Percentiles rank a stretch among this genome's conserved stretches.
Conservation (phyloP, 2,797 vertebrate genomes). For the Rousettus madagascariensis region DNA sequence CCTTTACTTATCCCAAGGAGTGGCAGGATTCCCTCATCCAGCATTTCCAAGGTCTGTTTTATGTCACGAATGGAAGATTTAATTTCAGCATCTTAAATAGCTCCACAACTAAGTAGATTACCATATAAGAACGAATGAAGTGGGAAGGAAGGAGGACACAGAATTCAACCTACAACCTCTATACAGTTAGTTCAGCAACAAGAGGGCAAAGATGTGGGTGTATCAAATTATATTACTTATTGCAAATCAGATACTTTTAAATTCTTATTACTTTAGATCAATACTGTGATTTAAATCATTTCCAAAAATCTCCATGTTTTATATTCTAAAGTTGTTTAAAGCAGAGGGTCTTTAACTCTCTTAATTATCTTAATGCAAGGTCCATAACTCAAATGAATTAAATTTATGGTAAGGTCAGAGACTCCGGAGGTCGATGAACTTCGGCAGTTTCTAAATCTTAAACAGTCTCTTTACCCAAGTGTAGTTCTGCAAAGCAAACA, state of each 20-base stretch:
- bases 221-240: no score
- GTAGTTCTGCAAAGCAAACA: slow-evolving; percentile 3
- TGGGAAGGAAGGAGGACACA: rapidly evolving
- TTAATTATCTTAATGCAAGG: neutral
- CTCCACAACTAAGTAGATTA: neutral
- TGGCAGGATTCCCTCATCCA: neutral
- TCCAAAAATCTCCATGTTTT: neutral
- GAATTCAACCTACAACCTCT: neutral
- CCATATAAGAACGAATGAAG: neutral
- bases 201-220: neutral
- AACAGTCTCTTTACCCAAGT: neutral
- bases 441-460: neutral
- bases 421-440: neutral
- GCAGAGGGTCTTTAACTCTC: neutral
- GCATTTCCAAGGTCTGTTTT: neutral
- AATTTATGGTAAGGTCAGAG: neutral
- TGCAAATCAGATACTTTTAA: neutral
- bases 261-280: neutral
- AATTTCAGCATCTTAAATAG: neutral
- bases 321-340: slow-evolving; percentile 9
- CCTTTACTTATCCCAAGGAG: neutral
- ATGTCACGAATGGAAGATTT: neutral
- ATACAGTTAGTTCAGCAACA: neutral
- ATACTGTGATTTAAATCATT: neutral
- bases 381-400: neutral